phyloP scores from a whole-genome alignment of 2,888 invertebrate genomes.

The Alentia gelatinosa region DNA sequence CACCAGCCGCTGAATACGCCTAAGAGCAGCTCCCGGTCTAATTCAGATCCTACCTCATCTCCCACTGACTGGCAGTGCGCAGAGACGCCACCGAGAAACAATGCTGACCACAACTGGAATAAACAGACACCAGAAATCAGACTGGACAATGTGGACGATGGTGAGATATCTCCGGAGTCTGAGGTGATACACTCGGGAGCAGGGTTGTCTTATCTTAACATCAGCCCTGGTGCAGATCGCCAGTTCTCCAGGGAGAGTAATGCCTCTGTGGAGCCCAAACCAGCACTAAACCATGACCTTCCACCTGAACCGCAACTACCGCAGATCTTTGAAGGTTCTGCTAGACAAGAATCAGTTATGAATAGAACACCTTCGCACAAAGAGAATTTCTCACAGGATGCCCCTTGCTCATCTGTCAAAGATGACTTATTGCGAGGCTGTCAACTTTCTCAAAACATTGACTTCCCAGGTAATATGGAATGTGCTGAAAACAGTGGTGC shows the following conservation, averaged over 20 bases:
- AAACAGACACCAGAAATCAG: not conserved
- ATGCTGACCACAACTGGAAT: not conserved
- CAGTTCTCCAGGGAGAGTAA: not conserved
- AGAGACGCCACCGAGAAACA: not conserved
- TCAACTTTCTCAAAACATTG: not conserved
- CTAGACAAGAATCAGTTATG: too few species aligned
- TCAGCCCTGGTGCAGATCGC: not conserved
- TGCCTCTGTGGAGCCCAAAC: not conserved
- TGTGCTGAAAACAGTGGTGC: not conserved
- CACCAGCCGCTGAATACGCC: not conserved
- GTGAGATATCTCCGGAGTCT: not conserved
- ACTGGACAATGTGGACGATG: not conserved
- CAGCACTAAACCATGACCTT: not conserved
- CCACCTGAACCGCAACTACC: not conserved
- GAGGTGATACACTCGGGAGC: not conserved
- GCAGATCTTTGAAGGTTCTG: not conserved
- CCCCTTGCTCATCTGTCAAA: not conserved
- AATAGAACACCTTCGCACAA: not conserved
- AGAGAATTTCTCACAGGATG: not conserved
- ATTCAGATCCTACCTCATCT: not conserved
- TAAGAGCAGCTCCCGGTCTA: not conserved
- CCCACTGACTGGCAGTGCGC: not conserved
- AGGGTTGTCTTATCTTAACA: not conserved
- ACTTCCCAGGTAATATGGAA: too few species aligned
- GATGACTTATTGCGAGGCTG: not conserved